These are phyloP conservation scores for Eleginops maclovinus DNA, from an alignment of 2,113 vertebrate genomes.

Conservation along the genomic window DNA sequence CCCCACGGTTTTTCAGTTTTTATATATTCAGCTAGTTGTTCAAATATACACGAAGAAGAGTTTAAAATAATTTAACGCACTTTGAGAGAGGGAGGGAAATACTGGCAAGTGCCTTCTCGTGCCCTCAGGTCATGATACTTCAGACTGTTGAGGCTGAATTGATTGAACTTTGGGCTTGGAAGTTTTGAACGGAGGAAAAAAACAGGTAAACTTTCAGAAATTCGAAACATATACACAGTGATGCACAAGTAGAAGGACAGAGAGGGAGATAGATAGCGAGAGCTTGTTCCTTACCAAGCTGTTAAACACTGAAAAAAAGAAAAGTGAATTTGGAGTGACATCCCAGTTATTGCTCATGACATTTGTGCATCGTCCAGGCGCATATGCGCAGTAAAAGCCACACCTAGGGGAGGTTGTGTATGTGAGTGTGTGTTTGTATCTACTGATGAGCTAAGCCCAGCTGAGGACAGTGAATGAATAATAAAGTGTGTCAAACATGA, in stretches of 20 bases:
- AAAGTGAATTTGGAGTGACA: constrained; percentile 72
- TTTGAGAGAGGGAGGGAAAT: neutral
- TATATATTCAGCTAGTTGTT: too few species aligned
- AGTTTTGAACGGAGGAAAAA: neutral
- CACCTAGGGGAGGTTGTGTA: constrained; percentile 66
- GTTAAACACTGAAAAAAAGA: constrained; percentile 66
- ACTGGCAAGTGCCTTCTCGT: neutral
- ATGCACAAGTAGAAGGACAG: neutral
- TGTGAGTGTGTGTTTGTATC: constrained; percentile 30
- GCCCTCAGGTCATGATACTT: neutral
- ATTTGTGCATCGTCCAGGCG: constrained; percentile 73
- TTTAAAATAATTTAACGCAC: too few species aligned
- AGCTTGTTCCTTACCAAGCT: constrained; percentile 53
- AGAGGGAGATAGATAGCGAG: neutral
- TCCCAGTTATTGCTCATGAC: constrained; percentile 83
- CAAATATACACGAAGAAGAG: too few species aligned
- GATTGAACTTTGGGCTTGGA: neutral
- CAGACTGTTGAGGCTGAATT: neutral
- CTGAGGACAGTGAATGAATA: constrained; percentile 77
- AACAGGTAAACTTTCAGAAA: constrained; percentile 2
- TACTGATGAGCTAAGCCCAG: constrained; percentile 74
- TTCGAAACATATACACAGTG: neutral
- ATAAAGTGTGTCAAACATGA: constrained; percentile 80
- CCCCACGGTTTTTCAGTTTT: too few species aligned
- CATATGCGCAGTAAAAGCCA: constrained; percentile 73